Percentiles rank a stretch among this genome's conserved stretches.
Evolutionary conservation across 2,888 invertebrate genomes (phyloP).

Genomic region (Lobophora halterata): DNA sequence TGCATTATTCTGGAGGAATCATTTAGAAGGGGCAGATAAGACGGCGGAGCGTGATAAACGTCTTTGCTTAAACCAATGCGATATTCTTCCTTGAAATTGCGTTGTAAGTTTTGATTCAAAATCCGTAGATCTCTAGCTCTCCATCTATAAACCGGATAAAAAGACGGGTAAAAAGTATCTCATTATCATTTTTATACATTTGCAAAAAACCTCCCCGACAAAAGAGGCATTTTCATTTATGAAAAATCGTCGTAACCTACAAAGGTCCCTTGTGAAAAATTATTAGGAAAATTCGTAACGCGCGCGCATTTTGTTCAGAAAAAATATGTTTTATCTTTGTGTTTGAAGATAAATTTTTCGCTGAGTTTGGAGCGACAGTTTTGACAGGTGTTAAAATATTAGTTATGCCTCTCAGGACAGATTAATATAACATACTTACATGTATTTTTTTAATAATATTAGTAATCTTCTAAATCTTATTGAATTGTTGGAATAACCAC

Average conservation of each 20-base stretch:
- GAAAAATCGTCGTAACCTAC: conserved; percentile 41
- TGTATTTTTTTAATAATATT: too few relatives aligned
- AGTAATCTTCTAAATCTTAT: too few relatives aligned
- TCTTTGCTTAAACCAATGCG: too few relatives aligned
- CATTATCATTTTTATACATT: conserved; percentile 21
- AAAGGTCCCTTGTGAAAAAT: conserved; percentile 58
- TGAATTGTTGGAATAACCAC: too few relatives aligned
- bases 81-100: background rate
- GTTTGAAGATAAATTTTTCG: conserved; percentile 53
- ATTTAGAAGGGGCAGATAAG: conserved; percentile 21
- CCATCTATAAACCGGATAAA: too few relatives aligned
- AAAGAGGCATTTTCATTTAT: conserved; percentile 39
- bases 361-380: conserved; percentile 40
- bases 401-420: conserved; percentile 16
- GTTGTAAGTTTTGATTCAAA: too few relatives aligned
- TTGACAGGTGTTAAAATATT: conserved; percentile 28
- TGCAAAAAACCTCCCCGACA: conserved; percentile 25
- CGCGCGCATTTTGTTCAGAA: conserved; percentile 43
- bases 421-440: conserved; percentile 16
- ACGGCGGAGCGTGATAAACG: conserved; percentile 12
- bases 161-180: conserved; percentile 24
- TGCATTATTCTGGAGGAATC: conserved; percentile 21
- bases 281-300: conserved; percentile 43
- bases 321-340: conserved; percentile 52
- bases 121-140: too few relatives aligned